phyloP scores from a whole-genome alignment of 2,797 vertebrate genomes.

The Gymnocypris eckloni region DNA sequence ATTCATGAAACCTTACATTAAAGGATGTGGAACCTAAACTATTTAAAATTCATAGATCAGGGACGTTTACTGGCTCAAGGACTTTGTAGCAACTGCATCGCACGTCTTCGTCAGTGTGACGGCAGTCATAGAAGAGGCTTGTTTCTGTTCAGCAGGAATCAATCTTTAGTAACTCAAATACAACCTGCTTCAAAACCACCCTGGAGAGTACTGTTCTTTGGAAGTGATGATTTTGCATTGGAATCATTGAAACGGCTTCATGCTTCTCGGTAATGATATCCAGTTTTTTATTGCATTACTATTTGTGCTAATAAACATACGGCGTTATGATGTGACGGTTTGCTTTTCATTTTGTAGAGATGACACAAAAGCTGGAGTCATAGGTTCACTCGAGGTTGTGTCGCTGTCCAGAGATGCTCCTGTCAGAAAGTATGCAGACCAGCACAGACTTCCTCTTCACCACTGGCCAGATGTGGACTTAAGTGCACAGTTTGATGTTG shows the following conservation, averaged over 20 bases:
- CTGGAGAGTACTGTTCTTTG: constrained; percentile 90
- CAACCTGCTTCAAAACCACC: constrained; percentile 71
- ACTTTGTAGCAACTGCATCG: constrained; percentile 14
- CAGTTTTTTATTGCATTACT: background rate
- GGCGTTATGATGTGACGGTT: background rate
- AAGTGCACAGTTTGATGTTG: constrained; percentile 84
- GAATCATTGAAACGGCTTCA: constrained; percentile 81
- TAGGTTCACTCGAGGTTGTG: constrained; percentile 89
- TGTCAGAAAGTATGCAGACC: constrained; percentile 81
- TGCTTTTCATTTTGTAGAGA: constrained; percentile 59
- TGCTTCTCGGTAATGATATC: constrained; percentile 75
- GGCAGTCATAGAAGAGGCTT: background rate
- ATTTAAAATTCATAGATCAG: constrained; percentile 11
- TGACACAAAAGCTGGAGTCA: constrained; percentile 60
- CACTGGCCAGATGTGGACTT: constrained; percentile 83
- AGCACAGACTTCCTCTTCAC: constrained; percentile 79
- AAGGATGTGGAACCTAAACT: constrained; percentile 48
- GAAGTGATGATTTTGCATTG: constrained; percentile 87
- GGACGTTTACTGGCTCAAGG: constrained; percentile 3
- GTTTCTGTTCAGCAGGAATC: background rate
- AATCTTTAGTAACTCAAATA: background rate
- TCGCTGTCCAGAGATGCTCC: constrained; percentile 80
- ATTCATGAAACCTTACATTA: background rate
- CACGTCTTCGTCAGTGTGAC: background rate
- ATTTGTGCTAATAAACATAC: background rate